phyloP scores from a whole-genome alignment of 2,888 invertebrate species.

The Rhopalosiphum nymphaeae region DNA sequence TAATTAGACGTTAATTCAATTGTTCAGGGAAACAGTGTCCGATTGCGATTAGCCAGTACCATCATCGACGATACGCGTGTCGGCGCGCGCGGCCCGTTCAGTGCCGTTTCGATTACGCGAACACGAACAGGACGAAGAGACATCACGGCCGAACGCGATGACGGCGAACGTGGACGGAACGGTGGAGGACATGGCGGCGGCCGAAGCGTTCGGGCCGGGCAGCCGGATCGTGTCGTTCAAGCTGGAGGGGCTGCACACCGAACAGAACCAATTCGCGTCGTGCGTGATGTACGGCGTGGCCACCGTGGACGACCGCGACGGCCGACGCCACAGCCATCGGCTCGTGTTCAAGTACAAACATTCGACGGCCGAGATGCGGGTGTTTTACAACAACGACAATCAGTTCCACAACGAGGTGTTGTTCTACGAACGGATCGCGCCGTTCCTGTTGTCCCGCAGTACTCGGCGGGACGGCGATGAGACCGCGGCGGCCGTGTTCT shows the following conservation, averaged over 20 bases:
- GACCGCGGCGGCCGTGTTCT: background rate
- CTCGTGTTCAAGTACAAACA: conserved; percentile 39
- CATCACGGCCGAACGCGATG: conserved; percentile 8
- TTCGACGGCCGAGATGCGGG: background rate
- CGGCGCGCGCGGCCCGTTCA: background rate
- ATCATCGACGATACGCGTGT: background rate
- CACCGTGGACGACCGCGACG: background rate
- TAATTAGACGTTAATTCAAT: background rate
- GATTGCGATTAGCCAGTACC: background rate
- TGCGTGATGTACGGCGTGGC: conserved; percentile 36
- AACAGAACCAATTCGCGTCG: conserved; percentile 65
- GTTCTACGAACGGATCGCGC: conserved; percentile 39
- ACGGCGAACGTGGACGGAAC: conserved; percentile 27
- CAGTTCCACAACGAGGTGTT: conserved; percentile 54
- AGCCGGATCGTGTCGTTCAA: conserved; percentile 25
- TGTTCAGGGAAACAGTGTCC: background rate
- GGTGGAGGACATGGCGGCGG: conserved; percentile 66
- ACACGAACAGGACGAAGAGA: background rate
- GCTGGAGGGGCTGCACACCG: background rate
- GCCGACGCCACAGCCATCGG: background rate
- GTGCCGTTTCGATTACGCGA: background rate
- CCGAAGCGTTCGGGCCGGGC: conserved; percentile 65
- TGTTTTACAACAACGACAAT: background rate
- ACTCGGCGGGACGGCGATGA: background rate
- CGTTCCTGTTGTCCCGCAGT: background rate